Percentiles rank a stretch among this genome's conserved stretches.
These are phyloP conservation scores for Cylloceria caligata DNA, from an alignment of 2,888 invertebrate species.

Conservation along the genomic window DNA sequence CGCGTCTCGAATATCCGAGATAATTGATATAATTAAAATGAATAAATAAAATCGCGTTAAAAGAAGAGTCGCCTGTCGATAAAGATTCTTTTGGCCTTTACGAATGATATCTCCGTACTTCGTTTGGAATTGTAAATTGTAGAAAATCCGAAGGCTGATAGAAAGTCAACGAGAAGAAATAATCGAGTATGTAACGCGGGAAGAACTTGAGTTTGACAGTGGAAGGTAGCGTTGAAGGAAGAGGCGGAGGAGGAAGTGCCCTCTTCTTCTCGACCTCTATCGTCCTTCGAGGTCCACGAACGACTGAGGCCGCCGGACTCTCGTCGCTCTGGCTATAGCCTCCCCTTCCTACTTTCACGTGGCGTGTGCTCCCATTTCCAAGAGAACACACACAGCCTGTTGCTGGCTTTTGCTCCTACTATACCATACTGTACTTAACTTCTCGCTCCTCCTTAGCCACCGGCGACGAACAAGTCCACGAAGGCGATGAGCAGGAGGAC, in stretches of 20 bases:
- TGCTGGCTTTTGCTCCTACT: conserved; percentile 50
- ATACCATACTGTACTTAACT: conserved; percentile 16
- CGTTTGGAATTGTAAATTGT: not conserved
- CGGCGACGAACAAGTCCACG: conserved; percentile 32
- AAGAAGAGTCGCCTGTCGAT: too few relatives aligned
- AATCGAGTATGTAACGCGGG: conserved; percentile 35
- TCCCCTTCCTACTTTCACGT: conserved; percentile 82
- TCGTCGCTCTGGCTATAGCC: conserved; percentile 82
- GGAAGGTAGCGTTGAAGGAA: conserved; percentile 69
- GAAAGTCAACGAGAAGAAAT: conserved; percentile 33
- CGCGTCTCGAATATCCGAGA: not conserved
- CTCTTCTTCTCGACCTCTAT: conserved; percentile 82
- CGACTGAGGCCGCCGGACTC: conserved; percentile 82
- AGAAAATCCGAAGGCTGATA: conserved; percentile 46
- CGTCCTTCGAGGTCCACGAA: conserved; percentile 84
- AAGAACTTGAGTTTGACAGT: conserved; percentile 49
- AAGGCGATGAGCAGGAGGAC: conserved; percentile 56
- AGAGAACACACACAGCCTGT: conserved; percentile 66
- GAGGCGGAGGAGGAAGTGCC: conserved; percentile 77
- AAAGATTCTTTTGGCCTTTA: too few relatives aligned
- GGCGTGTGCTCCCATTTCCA: conserved; percentile 83
- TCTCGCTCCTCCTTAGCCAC: conserved; percentile 29
- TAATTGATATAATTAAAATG: not conserved
- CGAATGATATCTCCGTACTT: not conserved
- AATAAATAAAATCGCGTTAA: too few relatives aligned